Percentiles rank a stretch among this genome's conserved stretches.
Conservation (phyloP, 2,113 vertebrate species). For the Machaerirhynchus nigripectus region DNA sequence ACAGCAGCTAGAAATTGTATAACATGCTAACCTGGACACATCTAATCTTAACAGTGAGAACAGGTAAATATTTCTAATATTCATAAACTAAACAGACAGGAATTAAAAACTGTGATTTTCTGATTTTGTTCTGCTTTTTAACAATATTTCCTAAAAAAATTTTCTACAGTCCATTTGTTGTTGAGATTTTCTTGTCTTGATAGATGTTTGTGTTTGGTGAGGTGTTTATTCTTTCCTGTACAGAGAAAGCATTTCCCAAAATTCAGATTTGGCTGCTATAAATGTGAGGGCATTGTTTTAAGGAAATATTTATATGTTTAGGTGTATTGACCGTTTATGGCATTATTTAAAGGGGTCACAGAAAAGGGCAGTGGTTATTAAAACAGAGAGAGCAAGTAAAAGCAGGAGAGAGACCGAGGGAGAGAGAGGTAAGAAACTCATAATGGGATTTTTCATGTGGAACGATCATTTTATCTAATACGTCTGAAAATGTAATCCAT, state of each 20-base stretch:
- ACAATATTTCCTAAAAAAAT: rapidly evolving
- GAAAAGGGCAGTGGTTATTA: constrained; percentile 69
- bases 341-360: constrained; percentile 59
- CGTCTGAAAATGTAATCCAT: constrained; percentile 81
- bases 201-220: background rate
- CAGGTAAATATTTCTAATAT: background rate
- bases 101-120: background rate
- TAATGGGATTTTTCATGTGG: constrained; percentile 83
- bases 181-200: background rate
- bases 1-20: background rate
- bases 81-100: background rate
- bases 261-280: background rate
- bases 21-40: background rate
- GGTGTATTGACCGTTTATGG: constrained; percentile 46
- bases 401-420: constrained; percentile 14
- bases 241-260: background rate
- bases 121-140: background rate
- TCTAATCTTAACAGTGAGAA: background rate
- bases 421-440: constrained; percentile 60
- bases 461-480: constrained; percentile 88
- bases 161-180: background rate
- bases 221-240: background rate
- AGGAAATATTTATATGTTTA: constrained; percentile 65
- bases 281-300: background rate
- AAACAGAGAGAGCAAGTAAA: constrained; percentile 50